These are phyloP conservation scores for Proteles cristata DNA, from an alignment of 2,113 vertebrate genomes.

Conservation along the genomic window DNA sequence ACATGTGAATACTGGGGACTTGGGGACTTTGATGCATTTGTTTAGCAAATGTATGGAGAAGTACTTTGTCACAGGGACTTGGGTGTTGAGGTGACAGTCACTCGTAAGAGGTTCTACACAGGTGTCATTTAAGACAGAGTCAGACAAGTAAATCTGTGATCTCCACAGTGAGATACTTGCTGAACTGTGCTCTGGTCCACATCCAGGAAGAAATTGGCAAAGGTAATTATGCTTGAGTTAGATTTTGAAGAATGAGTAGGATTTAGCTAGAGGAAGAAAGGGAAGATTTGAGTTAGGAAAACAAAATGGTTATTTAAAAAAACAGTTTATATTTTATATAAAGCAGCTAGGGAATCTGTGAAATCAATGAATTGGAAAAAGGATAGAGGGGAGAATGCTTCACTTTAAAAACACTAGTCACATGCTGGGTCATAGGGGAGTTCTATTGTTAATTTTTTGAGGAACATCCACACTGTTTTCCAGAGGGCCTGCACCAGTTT, in stretches of 20 bases:
- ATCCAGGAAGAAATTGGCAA: not conserved
- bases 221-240: not conserved
- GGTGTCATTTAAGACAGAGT: not conserved
- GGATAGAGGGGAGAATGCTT: not conserved
- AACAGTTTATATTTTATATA: not conserved
- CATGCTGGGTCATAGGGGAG: too few relatives aligned
- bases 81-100: not conserved
- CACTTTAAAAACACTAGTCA: not conserved
- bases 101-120: not conserved
- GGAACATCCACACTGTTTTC: too few relatives aligned
- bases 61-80: not conserved
- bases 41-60: not conserved
- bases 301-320: not conserved
- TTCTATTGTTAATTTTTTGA: too few relatives aligned
- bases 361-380: not conserved
- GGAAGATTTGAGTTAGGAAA: not conserved
- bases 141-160: not conserved
- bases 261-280: not conserved
- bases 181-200: not conserved
- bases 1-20: not conserved
- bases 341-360: not conserved
- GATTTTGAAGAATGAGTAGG: constrained; percentile 9
- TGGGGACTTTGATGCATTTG: not conserved
- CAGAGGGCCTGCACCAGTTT: too few relatives aligned
- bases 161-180: not conserved